Evolutionary conservation across 2,888 invertebrate genomes (phyloP), one percentile per base, ranked within the genome.

Genomic region (Drosophila leonis): DNA sequence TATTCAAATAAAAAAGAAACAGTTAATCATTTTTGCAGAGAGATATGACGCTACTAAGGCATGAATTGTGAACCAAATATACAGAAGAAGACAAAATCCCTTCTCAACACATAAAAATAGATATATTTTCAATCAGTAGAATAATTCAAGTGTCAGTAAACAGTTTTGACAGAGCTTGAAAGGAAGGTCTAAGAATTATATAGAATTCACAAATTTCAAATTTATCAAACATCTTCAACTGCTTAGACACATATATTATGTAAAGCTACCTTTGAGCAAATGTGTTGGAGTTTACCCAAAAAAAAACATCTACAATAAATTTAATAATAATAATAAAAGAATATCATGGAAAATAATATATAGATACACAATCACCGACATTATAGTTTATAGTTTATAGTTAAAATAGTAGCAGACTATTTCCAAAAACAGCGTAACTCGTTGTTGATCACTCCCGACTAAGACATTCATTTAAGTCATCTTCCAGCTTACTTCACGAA

Each of bases 1-100:
- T 61, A 70, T 48, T 54, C 41, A 1, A 41, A 48, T 41, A 33
- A 46, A 33, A 33, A 20, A 18, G 64, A 31, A 31, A 52, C 65
- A 89, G 82, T 84, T 76, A 67, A 89, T 84, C 88, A 89, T 83
- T 65, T 83, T 51, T 35, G 10, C 12, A 12, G 33, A 37, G 31
- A 27, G 37, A n/a, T n/a, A 27, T 54, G 54, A 54, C 12, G 20
- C 33, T 1, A 18, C 27, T 37, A 0, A 15, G 51, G 13, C 8
- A 13, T 18, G 12, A 33, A 15, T 44, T 44, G 6, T 44, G 39
- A 39, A 39, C 13, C 10, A 2, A 48, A 48, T 27, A n/a, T 9
- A 27, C 3, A 9, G 15, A 27, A 46, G 15, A 15, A 1, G 15
- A 9, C n/a, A 10, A 48, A 29, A 35, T 0, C 29, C 12, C n/a